Conservation (phyloP, 2,797 vertebrate genomes). For the Aphelocoma californica region DNA sequence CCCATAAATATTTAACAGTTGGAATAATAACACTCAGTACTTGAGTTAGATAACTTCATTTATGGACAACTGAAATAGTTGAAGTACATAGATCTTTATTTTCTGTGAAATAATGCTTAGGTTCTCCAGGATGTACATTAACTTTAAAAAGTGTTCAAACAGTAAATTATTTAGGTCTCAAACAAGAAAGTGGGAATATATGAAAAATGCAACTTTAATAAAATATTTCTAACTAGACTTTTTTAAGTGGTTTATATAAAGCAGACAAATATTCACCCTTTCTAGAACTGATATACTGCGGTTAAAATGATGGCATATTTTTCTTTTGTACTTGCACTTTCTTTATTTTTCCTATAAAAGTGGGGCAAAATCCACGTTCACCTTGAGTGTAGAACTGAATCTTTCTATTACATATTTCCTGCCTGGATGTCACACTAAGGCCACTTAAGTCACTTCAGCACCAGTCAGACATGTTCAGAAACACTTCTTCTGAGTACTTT, state of each 20-base stretch:
- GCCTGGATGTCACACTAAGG: not conserved
- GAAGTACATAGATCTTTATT: not conserved
- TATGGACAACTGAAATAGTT: not conserved
- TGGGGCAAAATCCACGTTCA: not conserved
- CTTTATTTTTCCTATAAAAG: not conserved
- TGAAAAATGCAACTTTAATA: not conserved
- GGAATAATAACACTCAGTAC: not conserved
- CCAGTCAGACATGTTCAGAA: conserved; percentile 5
- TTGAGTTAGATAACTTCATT: not conserved
- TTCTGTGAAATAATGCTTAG: not conserved
- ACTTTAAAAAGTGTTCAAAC: not conserved
- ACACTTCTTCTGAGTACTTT: conserved; percentile 8
- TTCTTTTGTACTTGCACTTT: not conserved
- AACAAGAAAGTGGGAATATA: not conserved
- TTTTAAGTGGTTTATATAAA: not conserved
- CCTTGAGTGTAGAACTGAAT: not conserved
- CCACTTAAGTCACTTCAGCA: conserved; percentile 30
- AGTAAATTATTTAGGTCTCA: not conserved
- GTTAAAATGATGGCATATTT: not conserved
- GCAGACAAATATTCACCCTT: not conserved
- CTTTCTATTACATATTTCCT: not conserved
- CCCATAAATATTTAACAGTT: not conserved
- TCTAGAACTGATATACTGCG: not conserved
- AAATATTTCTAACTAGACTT: not conserved
- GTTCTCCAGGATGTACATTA: not conserved